Conservation (phyloP, 2,888 invertebrate genomes). For the Synanthedon tipuliformis region DNA sequence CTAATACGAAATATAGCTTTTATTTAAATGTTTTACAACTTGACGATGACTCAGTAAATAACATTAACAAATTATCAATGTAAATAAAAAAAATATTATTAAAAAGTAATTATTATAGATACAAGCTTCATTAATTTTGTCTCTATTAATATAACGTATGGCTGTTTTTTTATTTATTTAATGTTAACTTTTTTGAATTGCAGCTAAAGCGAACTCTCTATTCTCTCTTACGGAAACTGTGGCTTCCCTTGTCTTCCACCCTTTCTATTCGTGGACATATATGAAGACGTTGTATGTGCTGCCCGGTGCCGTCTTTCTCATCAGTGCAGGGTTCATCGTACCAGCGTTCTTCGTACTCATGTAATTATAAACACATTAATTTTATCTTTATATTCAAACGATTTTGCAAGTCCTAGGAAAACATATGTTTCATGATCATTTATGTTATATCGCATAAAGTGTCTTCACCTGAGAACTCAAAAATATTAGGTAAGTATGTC, state of each 20-base stretch:
- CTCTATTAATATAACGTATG: no score
- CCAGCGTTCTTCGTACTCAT: slow-evolving; percentile 41
- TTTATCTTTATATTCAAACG: no score
- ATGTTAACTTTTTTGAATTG: slow-evolving; percentile 8
- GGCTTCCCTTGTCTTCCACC: slow-evolving; percentile 50
- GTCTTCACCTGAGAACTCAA: neutral
- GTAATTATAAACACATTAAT: slow-evolving; percentile 23
- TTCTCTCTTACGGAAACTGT: slow-evolving; percentile 57
- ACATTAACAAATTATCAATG: no score
- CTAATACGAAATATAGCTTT: no score
- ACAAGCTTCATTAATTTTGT: no score
- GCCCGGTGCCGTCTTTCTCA: slow-evolving; percentile 50
- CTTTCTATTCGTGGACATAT: slow-evolving; percentile 57
- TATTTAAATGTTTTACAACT: no score
- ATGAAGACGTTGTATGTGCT: slow-evolving; percentile 50
- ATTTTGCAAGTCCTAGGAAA: no score
- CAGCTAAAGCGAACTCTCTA: slow-evolving; percentile 59
- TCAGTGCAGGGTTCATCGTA: slow-evolving; percentile 40
- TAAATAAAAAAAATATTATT: no score
- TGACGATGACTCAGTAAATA: no score
- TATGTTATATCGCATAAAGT: neutral
- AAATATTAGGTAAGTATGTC: no score
- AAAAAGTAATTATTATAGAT: no score
- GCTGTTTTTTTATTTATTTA: neutral
- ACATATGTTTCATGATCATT: no score